Base-by-base conservation (phyloP, 2,113 vertebrate genomes). In the Caloenas nicobarica region DNA sequence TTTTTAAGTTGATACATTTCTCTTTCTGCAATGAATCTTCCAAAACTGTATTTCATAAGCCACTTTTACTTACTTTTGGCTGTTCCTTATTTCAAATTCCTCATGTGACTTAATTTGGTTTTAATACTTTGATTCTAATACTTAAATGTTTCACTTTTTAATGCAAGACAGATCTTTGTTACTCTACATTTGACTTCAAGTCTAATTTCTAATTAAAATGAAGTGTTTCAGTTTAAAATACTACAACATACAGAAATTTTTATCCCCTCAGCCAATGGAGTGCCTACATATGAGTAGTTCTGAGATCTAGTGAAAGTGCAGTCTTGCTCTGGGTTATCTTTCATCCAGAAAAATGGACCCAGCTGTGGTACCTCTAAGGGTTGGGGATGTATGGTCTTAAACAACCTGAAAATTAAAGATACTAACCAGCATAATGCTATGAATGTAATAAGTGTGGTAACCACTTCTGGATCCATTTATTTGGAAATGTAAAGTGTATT, bases 171-270 rank as follows among this genome's bases (percentile, higher is more conserved):
- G 38, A 15, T 92, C 19, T 94, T 85, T 92, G 16, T 78, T 93
- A 86, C 24, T 88, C 16, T 92, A 81, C 25, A 86, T 81, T 76
- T 96, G 54, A 93, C 77, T 88, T 91, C 56, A 69, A 89, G 71
- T 64, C 34, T 90, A 71, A 91, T 97, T 88, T 94, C 76, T 89
- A 92, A 94, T 91, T 95, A 95, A 95, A 96, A 96, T 93, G 17
- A 96, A 87, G 70, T 86, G 42, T 78, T 94, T 95, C 72, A 56
- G 16, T 90, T 85, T 82, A 87, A 76, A 86, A 54, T 46, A 34
- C 54, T 48, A 61, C 25, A 91, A 93, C n/a, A n/a, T 33, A 38
- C 12, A 91, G 36, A 79, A 69, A 44, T 81, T 70, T 81, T 89
- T 91, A 91, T 12, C 14, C 22, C 56, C 86, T 23, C 38, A 93